Conservation (phyloP, 2,113 vertebrate species). For the Butastur rufipennis region DNA sequence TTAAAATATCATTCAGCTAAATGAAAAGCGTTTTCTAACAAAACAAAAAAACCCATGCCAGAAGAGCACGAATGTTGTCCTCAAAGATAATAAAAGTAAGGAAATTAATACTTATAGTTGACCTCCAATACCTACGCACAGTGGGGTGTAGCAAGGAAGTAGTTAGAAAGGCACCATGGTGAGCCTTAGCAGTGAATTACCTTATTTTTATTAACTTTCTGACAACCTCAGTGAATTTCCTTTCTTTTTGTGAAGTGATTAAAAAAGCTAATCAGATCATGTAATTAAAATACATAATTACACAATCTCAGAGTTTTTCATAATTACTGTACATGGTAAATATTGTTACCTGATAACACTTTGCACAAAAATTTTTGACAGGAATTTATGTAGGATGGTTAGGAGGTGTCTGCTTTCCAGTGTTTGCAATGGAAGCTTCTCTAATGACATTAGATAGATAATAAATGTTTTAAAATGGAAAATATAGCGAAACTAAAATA, state of each 20-base stretch:
- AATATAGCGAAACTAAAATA: neutral
- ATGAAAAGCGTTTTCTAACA: neutral
- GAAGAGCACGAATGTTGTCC: conserved; percentile 11
- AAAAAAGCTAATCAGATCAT: conserved; percentile 73
- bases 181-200: conserved; percentile 37
- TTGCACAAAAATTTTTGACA: neutral
- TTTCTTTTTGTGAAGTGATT: conserved; percentile 74
- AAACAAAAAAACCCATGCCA: neutral
- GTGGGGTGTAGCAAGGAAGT: conserved; percentile 26
- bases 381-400: neutral
- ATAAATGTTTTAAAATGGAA: neutral
- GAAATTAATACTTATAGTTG: conserved; percentile 62
- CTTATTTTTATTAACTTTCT: conserved; percentile 66
- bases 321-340: conserved; percentile 59
- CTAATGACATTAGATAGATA: neutral
- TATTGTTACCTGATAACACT: conserved; percentile 51
- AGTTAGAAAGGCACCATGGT: conserved; percentile 28
- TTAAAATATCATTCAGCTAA: neutral
- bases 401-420: neutral
- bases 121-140: conserved; percentile 59
- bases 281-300: conserved; percentile 72
- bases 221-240: conserved; percentile 67
- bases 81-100: conserved; percentile 57
- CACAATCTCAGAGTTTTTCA: conserved; percentile 56
- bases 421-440: neutral